Evolutionary conservation across 1,140 invertebrate species (phyloP).

Genomic region (Agraylea sexmaculata): DNA sequence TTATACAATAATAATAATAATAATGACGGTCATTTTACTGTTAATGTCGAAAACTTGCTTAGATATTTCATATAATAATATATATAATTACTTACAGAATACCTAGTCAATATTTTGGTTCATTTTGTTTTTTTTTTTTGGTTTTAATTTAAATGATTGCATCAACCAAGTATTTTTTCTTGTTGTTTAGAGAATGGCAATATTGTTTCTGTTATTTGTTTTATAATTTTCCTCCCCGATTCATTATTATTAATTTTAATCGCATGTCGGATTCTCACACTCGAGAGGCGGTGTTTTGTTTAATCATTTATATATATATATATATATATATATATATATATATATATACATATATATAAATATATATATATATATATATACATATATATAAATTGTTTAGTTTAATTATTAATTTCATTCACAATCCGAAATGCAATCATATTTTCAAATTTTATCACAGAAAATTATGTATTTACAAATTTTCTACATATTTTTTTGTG

Average conservation of each 20-base stretch:
- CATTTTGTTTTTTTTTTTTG: too few relatives aligned
- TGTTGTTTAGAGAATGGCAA: too few relatives aligned
- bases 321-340: too few relatives aligned
- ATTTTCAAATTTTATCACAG: conserved; percentile 43
- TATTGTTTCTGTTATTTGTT: too few relatives aligned
- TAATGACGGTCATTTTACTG: conserved; percentile 40
- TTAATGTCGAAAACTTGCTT: conserved; percentile 44
- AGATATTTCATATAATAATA: conserved; percentile 39
- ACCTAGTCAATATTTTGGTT: conserved; percentile 44
- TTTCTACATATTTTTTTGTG: conserved; percentile 27
- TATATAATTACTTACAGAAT: conserved; percentile 45
- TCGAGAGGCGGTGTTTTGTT: too few relatives aligned
- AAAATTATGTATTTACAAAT: conserved; percentile 46
- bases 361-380: too few relatives aligned
- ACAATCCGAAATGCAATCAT: conserved; percentile 40
- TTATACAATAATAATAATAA: conserved; percentile 39
- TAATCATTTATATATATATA: too few relatives aligned
- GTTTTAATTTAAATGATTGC: conserved; percentile 22
- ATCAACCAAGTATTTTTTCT: conserved; percentile 15
- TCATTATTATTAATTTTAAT: too few relatives aligned
- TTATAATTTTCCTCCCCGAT: too few relatives aligned
- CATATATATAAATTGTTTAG: too few relatives aligned
- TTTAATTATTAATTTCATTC: conserved; percentile 21
- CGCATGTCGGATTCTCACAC: too few relatives aligned
- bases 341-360: too few relatives aligned